Conservation (phyloP, 2,888 invertebrate genomes). For the Danaus chrysippus region DNA sequence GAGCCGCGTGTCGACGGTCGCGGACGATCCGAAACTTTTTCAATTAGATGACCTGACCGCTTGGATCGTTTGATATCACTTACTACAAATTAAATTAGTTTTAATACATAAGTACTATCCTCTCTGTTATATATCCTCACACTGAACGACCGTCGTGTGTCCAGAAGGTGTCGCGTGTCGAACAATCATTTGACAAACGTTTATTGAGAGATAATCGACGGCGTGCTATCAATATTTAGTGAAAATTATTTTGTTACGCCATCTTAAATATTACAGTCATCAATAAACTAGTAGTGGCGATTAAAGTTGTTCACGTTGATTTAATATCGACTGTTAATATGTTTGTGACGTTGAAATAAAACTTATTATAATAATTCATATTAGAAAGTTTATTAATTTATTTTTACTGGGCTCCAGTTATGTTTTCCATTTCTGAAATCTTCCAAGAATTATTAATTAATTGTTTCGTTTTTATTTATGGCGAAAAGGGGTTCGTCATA, state of each 20-base stretch:
- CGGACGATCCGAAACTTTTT: conserved; percentile 57
- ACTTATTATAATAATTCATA: background rate
- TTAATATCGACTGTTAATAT: background rate
- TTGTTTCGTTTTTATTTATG: no score
- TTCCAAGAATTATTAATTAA: no score
- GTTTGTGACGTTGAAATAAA: background rate
- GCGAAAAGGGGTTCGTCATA: no score
- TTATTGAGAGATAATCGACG: background rate
- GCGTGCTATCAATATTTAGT: background rate
- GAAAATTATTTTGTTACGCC: background rate
- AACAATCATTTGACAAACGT: background rate
- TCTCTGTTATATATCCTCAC: conserved; percentile 24
- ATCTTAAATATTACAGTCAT: background rate
- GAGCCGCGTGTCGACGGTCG: conserved; percentile 27
- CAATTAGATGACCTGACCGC: conserved; percentile 62
- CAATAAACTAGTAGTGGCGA: background rate
- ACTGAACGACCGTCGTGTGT: background rate
- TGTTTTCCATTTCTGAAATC: no score
- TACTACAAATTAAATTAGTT: conserved; percentile 68
- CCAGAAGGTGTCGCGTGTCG: background rate
- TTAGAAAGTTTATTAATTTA: background rate
- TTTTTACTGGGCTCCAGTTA: no score
- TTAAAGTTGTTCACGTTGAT: background rate
- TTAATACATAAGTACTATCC: conserved; percentile 38
- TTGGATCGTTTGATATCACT: conserved; percentile 38